A percentile compares a stretch with the other conserved stretches of the same genome.
Evolutionary conservation across 92 coral and sea anemone species (phyloP).

Genomic region (Epizoanthus scotinus): DNA sequence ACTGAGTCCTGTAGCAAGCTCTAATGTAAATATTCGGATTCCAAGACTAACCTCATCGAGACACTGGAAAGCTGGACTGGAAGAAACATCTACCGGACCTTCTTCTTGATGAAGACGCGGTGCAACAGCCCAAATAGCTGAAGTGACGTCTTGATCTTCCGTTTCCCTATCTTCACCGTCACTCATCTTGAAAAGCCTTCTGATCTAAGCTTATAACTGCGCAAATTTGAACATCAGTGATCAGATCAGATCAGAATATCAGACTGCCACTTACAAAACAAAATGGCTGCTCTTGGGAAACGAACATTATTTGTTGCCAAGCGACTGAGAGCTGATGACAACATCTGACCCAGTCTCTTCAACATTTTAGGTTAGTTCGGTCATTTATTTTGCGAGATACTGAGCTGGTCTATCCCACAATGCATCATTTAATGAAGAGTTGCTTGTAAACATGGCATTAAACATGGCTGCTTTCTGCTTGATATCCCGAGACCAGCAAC

Average conservation of each 20-base stretch:
- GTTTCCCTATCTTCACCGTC: conserved; percentile 90
- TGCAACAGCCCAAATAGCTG: conserved; percentile 98
- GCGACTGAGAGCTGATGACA: conserved; percentile 50
- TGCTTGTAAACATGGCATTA: no score
- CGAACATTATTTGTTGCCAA: conserved; percentile 59
- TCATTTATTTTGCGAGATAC: neutral
- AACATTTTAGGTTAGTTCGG: neutral
- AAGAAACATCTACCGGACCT: conserved; percentile 95
- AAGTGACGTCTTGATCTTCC: conserved; percentile 71
- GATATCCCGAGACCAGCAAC: conserved; percentile 23
- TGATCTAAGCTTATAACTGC: neutral
- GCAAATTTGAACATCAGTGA: neutral
- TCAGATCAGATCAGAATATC: no score
- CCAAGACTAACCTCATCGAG: conserved; percentile 78
- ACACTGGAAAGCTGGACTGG: conserved; percentile 99
- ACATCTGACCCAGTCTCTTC: conserved; percentile 27
- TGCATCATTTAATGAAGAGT: no score
- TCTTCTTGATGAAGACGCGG: conserved; percentile 95
- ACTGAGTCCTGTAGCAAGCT: no score
- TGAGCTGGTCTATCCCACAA: no score
- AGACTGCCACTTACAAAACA: neutral
- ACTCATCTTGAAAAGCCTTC: conserved; percentile 69
- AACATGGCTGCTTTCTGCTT: no score
- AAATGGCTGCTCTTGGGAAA: conserved; percentile 29
- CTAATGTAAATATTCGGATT: no score